Evolutionary conservation across 2,797 vertebrate genomes (phyloP), one percentile per base, ranked within the genome.

Genomic region (Hemibagrus guttatus): DNA sequence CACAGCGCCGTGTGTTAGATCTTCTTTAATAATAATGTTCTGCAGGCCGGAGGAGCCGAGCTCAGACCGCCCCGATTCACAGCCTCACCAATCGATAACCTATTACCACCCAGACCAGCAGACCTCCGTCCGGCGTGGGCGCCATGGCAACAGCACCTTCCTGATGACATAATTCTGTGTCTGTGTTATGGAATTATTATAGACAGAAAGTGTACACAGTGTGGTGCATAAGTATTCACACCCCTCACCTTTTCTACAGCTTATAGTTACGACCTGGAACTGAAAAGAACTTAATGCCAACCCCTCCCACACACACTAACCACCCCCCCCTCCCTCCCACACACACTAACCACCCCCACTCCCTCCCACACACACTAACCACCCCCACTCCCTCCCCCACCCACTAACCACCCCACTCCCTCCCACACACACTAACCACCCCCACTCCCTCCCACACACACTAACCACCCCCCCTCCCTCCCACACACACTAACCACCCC

Each of bases 81-180:
- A 56, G 74, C 42, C 72, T 64, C n/a, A 3, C 72, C 84, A 54
- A 85, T 85, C 84, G 58, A 85, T 85, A 85, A 78, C 84, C 84
- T 66, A 85, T 85, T 85, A 85, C 84, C 42, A 66, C 42, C 42
- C 72, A 52, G 71, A 85, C 84, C 8, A 26, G 84, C 21, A 5
- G 39, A 17, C 59, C 16, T 76, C 26, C 13, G 26, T 39, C 39
- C 39, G 3, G 6, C 16, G 56, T 63, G 80, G 46, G 61, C 2
- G 12, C 78, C 78, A 80, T 80, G 26, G 78, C 42, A 66, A 68
- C 63, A 46, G 31, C 19, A 2, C 1, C 28, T 75, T 4, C 49
- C 13, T n/a, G 79, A 81, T 63, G 39, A 26, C 6, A 19, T 81
- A 28, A 52, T 64, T 64, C 42, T 4, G 6, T 46, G 23, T 63